These are phyloP conservation scores for Andricus curvator DNA, from an alignment of 2,888 invertebrate species.

Conservation along the genomic window DNA sequence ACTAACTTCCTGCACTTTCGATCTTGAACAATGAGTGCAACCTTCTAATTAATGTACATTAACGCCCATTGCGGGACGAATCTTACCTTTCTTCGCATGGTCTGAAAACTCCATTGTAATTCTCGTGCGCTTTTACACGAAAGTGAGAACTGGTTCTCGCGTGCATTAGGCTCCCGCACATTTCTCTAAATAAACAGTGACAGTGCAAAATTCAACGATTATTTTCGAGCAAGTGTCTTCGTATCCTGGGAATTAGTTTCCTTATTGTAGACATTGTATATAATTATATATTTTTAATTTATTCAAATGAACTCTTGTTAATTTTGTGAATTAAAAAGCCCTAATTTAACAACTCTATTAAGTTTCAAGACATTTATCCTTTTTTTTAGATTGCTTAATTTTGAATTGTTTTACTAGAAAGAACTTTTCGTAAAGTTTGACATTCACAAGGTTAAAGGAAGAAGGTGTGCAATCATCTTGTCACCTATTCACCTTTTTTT, in stretches of 20 bases:
- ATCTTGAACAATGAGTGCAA: conserved; percentile 33
- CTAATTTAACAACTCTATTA: too few relatives aligned
- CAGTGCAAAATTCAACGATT: not conserved
- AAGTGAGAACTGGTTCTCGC: conserved; percentile 56
- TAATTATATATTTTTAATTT: too few relatives aligned
- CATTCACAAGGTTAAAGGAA: too few relatives aligned
- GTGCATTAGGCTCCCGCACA: conserved; percentile 44
- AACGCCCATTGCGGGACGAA: conserved; percentile 26
- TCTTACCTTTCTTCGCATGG: conserved; percentile 23
- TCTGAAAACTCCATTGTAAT: conserved; percentile 41
- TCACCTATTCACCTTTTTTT: too few relatives aligned
- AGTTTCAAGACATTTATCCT: too few relatives aligned
- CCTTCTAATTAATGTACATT: conserved; percentile 25
- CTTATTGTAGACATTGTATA: not conserved
- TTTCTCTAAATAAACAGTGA: not conserved
- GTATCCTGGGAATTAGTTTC: not conserved
- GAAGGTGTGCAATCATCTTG: too few relatives aligned
- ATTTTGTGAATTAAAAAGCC: too few relatives aligned
- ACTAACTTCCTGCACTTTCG: conserved; percentile 30
- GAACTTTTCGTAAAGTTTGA: too few relatives aligned
- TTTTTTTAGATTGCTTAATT: too few relatives aligned
- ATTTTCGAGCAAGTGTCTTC: not conserved
- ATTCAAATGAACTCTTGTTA: too few relatives aligned
- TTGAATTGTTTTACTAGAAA: too few relatives aligned
- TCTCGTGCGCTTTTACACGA: conserved; percentile 55